Evolutionary conservation across 92 coral and sea anemone genomes (phyloP), one percentile per base, ranked within the genome.

Genomic region (Porites cylindrica): DNA sequence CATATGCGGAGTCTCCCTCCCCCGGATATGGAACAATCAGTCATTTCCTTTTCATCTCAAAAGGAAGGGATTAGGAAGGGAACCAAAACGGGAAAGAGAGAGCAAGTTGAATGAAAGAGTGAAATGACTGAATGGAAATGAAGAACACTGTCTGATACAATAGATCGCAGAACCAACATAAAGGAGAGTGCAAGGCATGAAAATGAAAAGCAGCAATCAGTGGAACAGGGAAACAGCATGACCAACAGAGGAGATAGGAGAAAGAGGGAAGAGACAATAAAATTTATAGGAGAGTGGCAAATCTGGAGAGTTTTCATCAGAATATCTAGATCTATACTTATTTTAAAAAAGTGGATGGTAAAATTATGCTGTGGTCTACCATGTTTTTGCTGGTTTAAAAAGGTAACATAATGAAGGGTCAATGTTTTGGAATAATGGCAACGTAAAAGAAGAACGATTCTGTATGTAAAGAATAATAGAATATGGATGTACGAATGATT

Each of bases 21-120:
- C n/a, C 38, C 7, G 18, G 7, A 17, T 10, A 51, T 10, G 84
- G 64, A 80, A 80, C 84, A 80, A 67, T 21, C 84, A 80, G 64
- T 66, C 68, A 51, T 79, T 52, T 70, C 73, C 1, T 29, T 32
- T 17, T 78, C 10, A 12, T n/a, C 7, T 14, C 18, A 20, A 71
- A 43, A 19, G 17, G 21, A 70, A 9, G 19, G 56, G 8, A 20
- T 16, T 16, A 18, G 8, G 1, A 52, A 17, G 9, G 54, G 18
- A 8, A 1, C 21, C 1, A 23, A 13, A 70, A 2, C 2, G 11
- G 29, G 38, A 38, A 51, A 78, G 10, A 18, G 54, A 3, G 12
- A 38, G 26, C 12, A 78, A 32, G 67, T 43, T 18, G 17, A 73
- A 51, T 14, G 59, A 38, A 11, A 20, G 21, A 77, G 23, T 76